Base-by-base conservation (phyloP, 2,888 invertebrate genomes). In the Leptodirus hochenwartii region DNA sequence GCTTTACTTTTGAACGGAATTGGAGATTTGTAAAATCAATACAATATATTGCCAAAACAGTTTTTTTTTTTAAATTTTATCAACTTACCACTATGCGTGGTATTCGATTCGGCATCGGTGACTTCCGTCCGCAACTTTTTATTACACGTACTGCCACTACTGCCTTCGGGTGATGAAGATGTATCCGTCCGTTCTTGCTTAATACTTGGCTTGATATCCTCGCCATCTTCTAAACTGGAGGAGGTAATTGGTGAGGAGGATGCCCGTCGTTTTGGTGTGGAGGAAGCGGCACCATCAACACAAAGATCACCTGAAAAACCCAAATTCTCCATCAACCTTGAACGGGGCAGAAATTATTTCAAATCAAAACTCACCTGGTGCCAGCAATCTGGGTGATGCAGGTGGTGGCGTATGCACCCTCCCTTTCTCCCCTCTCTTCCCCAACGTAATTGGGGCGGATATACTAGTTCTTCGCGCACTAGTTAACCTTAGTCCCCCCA, bases 61-160 rank as follows among this genome's bases (percentile, higher is more conserved):
- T 20, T 20, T 20, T 8, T 20, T 8, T 20, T 20, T 20, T 20
- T 20, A 20, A 20, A 20, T 20, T 20, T 20, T 20, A 20, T 8
- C 12, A 33, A 62, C 77, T 77, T 56, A 87, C 87, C 87, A 60
- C 84, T 82, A 57, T 82, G 81, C 59, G 81, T 77, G 34, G 87
- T 87, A 52, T 87, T 87, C 17, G 84, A 81, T 54, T 85, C 85
- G 27, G 85, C 85, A 51, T 87, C 87, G 36, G 73, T 81, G 17
- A 79, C 70, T 56, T 79, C 81, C 31, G 78, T 79, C 50, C 82
- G 68, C 22, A 70, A 69, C 11, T 16, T 49, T 35, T 52, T 47
- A 46, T 81, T 78, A 54, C 80, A 80, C 33, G 66, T 63, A 38
- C 50, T 50, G 39, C 64, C 64, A 43, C 71, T 71, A n/a, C n/a